phyloP scores from a whole-genome alignment of 2,888 invertebrate species.

The Phortica magna region DNA sequence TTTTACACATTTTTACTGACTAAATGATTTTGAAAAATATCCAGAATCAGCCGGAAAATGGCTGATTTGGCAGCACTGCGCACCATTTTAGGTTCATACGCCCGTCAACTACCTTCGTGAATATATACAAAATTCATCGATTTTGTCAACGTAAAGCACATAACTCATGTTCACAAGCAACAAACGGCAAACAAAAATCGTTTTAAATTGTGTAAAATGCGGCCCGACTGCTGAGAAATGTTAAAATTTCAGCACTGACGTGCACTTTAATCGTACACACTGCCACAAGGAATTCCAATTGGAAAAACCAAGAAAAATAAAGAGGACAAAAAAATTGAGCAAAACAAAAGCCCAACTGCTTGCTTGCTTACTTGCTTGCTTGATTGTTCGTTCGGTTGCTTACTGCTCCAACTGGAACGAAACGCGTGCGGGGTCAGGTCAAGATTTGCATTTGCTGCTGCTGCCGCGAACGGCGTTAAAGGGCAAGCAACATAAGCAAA shows the following conservation, averaged over 20 bases:
- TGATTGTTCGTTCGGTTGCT: not conserved
- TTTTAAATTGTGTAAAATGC: slow-evolving; percentile 22
- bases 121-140: slow-evolving; percentile 76
- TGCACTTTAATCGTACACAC: slow-evolving; percentile 16
- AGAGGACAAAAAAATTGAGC: slow-evolving; percentile 39
- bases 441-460: slow-evolving; percentile 42
- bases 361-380: not conserved
- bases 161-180: slow-evolving; percentile 53
- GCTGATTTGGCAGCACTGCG: too few relatives aligned
- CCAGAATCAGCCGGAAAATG: too few relatives aligned
- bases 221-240: slow-evolving; percentile 1
- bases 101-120: slow-evolving; percentile 43
- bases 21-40: too few relatives aligned
- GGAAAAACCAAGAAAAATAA: slow-evolving; percentile 42
- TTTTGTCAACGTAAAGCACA: slow-evolving; percentile 69
- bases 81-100: slow-evolving; percentile 4
- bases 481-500: slow-evolving; percentile 47
- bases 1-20: too few relatives aligned
- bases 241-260: slow-evolving; percentile 9
- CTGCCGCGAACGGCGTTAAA: slow-evolving; percentile 53
- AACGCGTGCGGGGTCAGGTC: slow-evolving; percentile 23
- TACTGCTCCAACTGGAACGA: slow-evolving; percentile 22
- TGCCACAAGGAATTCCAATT: slow-evolving; percentile 46
- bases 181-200: not conserved
- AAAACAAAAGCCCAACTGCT: slow-evolving; percentile 44